These are phyloP conservation scores for Zophobas morio DNA, from an alignment of 1,140 invertebrate species.

Conservation along the genomic window DNA sequence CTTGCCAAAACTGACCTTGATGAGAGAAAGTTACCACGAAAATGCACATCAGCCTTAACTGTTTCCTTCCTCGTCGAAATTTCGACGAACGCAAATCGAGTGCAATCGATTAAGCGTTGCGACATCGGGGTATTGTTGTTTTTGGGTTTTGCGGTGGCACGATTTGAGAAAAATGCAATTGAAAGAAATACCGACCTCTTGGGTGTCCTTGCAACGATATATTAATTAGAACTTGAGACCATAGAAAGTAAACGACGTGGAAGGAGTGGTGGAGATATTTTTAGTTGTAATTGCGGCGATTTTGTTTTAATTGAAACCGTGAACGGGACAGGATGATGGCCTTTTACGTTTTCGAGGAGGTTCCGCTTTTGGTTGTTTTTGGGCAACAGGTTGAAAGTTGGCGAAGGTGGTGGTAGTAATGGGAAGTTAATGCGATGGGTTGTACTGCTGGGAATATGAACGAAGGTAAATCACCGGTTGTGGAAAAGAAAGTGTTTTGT, in stretches of 20 bases:
- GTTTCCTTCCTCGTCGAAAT: constrained; percentile 19
- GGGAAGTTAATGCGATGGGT: too few species aligned
- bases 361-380: not conserved
- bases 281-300: not conserved
- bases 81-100: not conserved
- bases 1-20: constrained; percentile 10
- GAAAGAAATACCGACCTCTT: constrained; percentile 21
- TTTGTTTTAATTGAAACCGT: not conserved
- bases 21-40: constrained; percentile 15
- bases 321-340: not conserved
- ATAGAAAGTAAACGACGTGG: constrained; percentile 32
- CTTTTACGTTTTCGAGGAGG: not conserved
- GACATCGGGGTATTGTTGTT: not conserved
- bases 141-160: not conserved
- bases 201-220: constrained; percentile 28
- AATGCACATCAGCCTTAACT: constrained; percentile 10
- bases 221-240: constrained; percentile 35
- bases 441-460: too few species aligned
- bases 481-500: too few species aligned
- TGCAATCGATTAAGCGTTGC: constrained; percentile 30
- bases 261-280: constrained; percentile 19
- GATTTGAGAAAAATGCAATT: constrained; percentile 23
- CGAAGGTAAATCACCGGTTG: too few species aligned
- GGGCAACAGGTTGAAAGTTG: too few species aligned
- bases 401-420: too few species aligned